Percentiles rank a stretch among this genome's conserved stretches.
Conservation (phyloP, 92 coral and sea anemone species). For the Phymanthus crucifer region DNA sequence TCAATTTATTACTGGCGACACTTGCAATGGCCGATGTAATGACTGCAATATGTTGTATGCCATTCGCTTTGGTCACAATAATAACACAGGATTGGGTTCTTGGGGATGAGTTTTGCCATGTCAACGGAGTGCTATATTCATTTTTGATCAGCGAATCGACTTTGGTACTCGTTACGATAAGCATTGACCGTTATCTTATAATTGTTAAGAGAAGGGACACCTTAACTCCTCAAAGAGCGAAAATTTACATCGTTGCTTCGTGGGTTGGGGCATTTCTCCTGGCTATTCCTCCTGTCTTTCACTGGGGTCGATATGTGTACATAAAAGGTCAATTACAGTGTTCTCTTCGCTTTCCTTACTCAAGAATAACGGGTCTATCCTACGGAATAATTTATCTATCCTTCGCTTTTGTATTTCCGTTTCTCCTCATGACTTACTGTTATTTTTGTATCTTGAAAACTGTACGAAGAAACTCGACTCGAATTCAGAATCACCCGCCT, state of each 20-base stretch:
- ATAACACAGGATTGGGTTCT: conserved; percentile 82
- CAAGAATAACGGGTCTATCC: conserved; percentile 45
- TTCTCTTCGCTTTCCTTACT: conserved; percentile 54
- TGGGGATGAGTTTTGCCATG: conserved; percentile 78
- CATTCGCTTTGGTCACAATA: conserved; percentile 67
- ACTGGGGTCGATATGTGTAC: conserved; percentile 84
- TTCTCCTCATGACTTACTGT: conserved; percentile 78
- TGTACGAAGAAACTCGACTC: conserved; percentile 84
- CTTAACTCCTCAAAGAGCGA: conserved; percentile 86
- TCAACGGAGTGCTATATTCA: conserved; percentile 78
- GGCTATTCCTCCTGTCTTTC: conserved; percentile 80
- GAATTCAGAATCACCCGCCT: conserved; percentile 94
- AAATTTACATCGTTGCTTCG: conserved; percentile 70
- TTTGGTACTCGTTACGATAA: conserved; percentile 76
- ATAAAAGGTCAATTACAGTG: conserved; percentile 81
- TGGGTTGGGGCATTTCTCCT: conserved; percentile 76
- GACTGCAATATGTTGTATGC: conserved; percentile 84
- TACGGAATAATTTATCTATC: conserved; percentile 73
- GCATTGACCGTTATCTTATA: conserved; percentile 88
- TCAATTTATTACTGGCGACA: conserved; percentile 84
- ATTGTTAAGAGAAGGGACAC: conserved; percentile 89
- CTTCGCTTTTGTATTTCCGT: conserved; percentile 68
- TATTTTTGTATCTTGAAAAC: conserved; percentile 81
- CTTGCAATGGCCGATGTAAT: conserved; percentile 91
- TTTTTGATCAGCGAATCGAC: conserved; percentile 90